Evolutionary conservation across 2,113 vertebrate species (phyloP).

Genomic region (Dinomys branickii): DNA sequence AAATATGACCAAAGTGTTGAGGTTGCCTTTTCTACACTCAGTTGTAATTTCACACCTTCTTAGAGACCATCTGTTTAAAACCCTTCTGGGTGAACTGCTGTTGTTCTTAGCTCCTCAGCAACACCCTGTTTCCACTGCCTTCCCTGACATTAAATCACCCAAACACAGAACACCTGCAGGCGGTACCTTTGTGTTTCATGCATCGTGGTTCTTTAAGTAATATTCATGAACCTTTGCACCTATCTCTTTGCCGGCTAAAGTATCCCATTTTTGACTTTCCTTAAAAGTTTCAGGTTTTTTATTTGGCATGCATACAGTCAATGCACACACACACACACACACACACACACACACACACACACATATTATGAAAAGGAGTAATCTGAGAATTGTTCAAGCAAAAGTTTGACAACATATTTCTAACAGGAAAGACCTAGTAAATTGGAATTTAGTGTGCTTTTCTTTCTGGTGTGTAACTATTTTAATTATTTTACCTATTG

Average conservation of each 20-base stretch:
- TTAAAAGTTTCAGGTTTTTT: slow-evolving; percentile 43
- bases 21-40: background rate
- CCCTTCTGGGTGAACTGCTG: slow-evolving; percentile 25
- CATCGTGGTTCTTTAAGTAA: background rate
- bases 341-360: too few relatives aligned
- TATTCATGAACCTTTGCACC: slow-evolving; percentile 53
- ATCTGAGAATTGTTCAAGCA: background rate
- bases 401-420: slow-evolving; percentile 14
- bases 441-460: background rate
- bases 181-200: background rate
- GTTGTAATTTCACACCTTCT: slow-evolving; percentile 22
- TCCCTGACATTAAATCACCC: background rate
- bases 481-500: background rate
- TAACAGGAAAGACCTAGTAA: background rate
- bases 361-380: background rate
- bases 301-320: slow-evolving; percentile 45
- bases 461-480: background rate
- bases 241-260: slow-evolving; percentile 50
- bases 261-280: background rate
- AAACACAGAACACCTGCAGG: background rate
- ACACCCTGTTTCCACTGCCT: background rate
- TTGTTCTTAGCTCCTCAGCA: background rate
- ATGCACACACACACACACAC: too few relatives aligned
- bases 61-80: slow-evolving; percentile 31
- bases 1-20: background rate